These are phyloP conservation scores for Listrodromus nycthemerus DNA, from an alignment of 2,888 invertebrate species.

Conservation along the genomic window DNA sequence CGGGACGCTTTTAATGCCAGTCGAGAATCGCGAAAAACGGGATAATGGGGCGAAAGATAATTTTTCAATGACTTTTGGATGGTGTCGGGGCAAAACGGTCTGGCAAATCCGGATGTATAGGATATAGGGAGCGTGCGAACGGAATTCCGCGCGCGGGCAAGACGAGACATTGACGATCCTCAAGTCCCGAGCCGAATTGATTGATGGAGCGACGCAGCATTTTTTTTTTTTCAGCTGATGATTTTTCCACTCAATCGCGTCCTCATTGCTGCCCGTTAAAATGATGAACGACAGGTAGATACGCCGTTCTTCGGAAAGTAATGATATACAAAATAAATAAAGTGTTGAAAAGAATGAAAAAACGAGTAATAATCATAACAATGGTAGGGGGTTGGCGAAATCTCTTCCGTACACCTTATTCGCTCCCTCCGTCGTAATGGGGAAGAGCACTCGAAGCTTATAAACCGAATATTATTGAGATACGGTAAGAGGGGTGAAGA, in stretches of 20 bases:
- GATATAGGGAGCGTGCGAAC: too few species aligned
- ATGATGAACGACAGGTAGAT: neutral
- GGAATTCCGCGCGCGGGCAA: too few species aligned
- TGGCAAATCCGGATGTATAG: too few species aligned
- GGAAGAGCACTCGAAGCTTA: conserved; percentile 79
- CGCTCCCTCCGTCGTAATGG: conserved; percentile 70
- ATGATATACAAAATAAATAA: neutral
- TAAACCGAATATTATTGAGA: conserved; percentile 83
- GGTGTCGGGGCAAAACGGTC: too few species aligned
- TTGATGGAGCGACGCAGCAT: neutral
- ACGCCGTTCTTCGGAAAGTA: neutral
- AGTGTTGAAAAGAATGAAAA: neutral
- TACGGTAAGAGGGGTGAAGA: conserved; percentile 68
- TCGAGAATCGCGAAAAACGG: too few species aligned
- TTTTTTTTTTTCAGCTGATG: neutral
- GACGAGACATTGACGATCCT: too few species aligned
- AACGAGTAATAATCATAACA: conserved; percentile 31
- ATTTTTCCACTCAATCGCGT: neutral
- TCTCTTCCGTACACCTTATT: conserved; percentile 23
- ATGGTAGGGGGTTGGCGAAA: conserved; percentile 40
- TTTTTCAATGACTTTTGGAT: too few species aligned
- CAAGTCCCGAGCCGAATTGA: too few species aligned
- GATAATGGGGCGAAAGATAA: too few species aligned
- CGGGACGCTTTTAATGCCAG: too few species aligned
- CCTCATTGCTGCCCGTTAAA: neutral